phyloP scores from a whole-genome alignment of 2,888 invertebrate genomes.

The Acholoe squamosa region DNA sequence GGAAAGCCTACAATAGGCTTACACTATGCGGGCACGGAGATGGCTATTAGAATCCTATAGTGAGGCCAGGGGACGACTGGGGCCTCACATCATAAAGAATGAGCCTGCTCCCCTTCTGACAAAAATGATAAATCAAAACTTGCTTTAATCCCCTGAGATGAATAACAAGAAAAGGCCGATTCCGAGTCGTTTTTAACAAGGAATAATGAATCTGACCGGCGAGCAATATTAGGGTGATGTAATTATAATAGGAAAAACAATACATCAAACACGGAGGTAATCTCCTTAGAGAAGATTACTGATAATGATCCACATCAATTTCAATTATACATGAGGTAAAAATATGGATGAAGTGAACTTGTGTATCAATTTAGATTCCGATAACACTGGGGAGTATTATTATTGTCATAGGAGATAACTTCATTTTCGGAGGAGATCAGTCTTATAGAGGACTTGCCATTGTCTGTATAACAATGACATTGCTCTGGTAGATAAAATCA shows the following conservation, averaged over 20 bases:
- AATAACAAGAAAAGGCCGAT: constrained; percentile 47
- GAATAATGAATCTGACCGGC: constrained; percentile 28
- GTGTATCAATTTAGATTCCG: constrained; percentile 29
- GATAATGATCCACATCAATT: constrained; percentile 56
- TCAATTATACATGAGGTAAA: constrained; percentile 55
- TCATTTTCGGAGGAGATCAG: not conserved
- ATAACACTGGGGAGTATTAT: constrained; percentile 31
- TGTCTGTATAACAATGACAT: constrained; percentile 22
- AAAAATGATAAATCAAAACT: constrained; percentile 53
- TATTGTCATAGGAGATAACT: constrained; percentile 4
- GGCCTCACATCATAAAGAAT: constrained; percentile 26
- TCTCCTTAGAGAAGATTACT: constrained; percentile 44
- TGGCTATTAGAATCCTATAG: not conserved
- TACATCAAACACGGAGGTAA: constrained; percentile 56
- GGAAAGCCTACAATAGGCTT: not conserved
- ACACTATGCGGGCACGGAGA: not conserved
- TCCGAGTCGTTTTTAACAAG: constrained; percentile 10
- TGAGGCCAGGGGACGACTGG: not conserved
- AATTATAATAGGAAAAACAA: constrained; percentile 60
- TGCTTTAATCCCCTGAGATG: constrained; percentile 43
- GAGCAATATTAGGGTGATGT: constrained; percentile 46
- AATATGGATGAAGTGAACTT: constrained; percentile 45
- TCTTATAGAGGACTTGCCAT: not conserved
- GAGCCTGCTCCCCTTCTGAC: not conserved
- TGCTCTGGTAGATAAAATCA: constrained; percentile 33